Conservation (phyloP, 2,797 vertebrate genomes). For the Scarus forsteni region DNA sequence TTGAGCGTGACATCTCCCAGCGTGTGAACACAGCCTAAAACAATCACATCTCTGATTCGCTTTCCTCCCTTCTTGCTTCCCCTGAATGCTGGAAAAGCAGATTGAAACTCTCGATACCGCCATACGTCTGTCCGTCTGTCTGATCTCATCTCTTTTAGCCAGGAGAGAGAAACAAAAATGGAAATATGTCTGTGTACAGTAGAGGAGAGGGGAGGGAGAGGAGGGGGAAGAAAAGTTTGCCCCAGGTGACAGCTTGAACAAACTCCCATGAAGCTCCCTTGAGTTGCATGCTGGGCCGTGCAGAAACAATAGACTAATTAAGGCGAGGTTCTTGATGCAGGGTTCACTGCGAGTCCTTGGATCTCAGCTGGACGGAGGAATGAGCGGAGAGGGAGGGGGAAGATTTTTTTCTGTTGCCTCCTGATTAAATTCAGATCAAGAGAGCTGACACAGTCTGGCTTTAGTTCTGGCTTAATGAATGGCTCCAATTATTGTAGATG, state of each 20-base stretch:
- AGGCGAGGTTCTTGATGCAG: conserved; percentile 61
- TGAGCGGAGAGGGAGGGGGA: conserved; percentile 28
- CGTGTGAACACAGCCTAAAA: conserved; percentile 57
- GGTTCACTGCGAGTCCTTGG: conserved; percentile 69
- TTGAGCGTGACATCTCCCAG: conserved; percentile 27
- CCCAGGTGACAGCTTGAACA: conserved; percentile 78
- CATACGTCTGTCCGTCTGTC: conserved; percentile 55
- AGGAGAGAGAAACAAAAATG: conserved; percentile 39
- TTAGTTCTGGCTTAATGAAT: conserved; percentile 68
- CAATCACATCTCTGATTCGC: conserved; percentile 59
- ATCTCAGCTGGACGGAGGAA: conserved; percentile 70
- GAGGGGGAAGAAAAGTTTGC: conserved; percentile 62
- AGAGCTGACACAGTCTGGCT: conserved; percentile 73
- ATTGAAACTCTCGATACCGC: conserved; percentile 61
- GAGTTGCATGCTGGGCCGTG: conserved; percentile 64
- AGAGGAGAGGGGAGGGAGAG: neutral
- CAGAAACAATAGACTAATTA: conserved; percentile 81
- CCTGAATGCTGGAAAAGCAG: conserved; percentile 57
- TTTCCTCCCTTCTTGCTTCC: conserved; percentile 28
- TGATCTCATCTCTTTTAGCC: conserved; percentile 52
- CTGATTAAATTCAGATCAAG: conserved; percentile 77
- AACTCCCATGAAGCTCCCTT: conserved; percentile 66
- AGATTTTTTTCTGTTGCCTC: conserved; percentile 48
- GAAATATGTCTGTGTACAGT: conserved; percentile 43
- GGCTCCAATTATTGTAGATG: conserved; percentile 74